These are phyloP conservation scores for Cryptophagus acutangulus DNA, from an alignment of 2,888 invertebrate species.

Conservation along the genomic window DNA sequence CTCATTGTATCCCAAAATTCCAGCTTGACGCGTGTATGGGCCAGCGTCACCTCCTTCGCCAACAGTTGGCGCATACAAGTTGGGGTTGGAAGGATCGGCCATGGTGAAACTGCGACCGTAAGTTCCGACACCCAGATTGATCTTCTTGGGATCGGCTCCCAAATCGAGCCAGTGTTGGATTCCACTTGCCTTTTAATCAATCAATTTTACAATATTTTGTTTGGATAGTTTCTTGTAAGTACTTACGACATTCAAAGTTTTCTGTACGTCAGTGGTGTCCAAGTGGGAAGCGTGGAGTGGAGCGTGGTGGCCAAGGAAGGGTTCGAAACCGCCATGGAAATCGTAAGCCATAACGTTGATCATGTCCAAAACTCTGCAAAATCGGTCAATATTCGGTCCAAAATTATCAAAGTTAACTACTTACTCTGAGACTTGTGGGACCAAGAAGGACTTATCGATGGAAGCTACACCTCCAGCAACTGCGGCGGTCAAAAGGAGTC, in stretches of 20 bases:
- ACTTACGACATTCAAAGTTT: constrained; percentile 28
- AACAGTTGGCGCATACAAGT: constrained; percentile 54
- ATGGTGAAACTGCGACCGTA: constrained; percentile 68
- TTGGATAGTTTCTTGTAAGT: not conserved
- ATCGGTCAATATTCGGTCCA: constrained; percentile 5
- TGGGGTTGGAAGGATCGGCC: constrained; percentile 43
- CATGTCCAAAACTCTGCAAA: constrained; percentile 40
- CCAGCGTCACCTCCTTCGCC: constrained; percentile 57
- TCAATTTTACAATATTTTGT: not conserved
- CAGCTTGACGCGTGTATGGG: constrained; percentile 58
- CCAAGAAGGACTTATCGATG: constrained; percentile 33
- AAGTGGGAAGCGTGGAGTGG: constrained; percentile 53
- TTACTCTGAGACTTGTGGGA: constrained; percentile 31
- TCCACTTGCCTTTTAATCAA: constrained; percentile 43
- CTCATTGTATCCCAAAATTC: constrained; percentile 71
- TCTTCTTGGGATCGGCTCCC: constrained; percentile 58
- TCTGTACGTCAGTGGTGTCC: constrained; percentile 36
- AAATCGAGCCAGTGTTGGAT: constrained; percentile 53
- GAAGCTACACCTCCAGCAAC: constrained; percentile 32
- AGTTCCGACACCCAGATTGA: constrained; percentile 64
- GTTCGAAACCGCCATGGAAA: constrained; percentile 64
- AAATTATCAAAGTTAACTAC: constrained; percentile 12
- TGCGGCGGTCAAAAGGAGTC: constrained; percentile 33
- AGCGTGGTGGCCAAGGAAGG: constrained; percentile 59
- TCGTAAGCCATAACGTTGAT: constrained; percentile 51